Base-by-base conservation (phyloP, 2,888 invertebrate species). In the Meteorus cinctellus region DNA sequence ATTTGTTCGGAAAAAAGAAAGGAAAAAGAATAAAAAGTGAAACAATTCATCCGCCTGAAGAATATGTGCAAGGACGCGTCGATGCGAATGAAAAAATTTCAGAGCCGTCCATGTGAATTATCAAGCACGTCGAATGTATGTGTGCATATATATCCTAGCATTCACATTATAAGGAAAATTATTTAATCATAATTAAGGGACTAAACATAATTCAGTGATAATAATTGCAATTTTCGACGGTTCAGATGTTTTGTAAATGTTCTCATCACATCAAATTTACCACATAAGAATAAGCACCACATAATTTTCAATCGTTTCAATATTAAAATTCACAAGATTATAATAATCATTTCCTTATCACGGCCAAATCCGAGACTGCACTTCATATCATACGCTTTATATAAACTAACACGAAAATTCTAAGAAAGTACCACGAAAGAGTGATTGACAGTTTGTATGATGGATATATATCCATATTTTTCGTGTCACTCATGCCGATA, bases 21-120 rank as follows among this genome's bases (percentile, higher is more conserved):
- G 4, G 31, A n/a, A 29, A 31, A 4, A 41, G 41, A 41, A 41
- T 41, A 41, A 62, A 62, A 62, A 31, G 2, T 29, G 14, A 14
- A 62, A 55, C 55, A 55, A 19, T 19, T 19, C 8, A 55, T 55
- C n/a, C 48, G 48, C n/a, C 16, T 48, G 16, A 48, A 48, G 48
- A 48, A 48, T 48, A 48, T 48, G 48, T 16, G 48, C n/a, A n/a
- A 16, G 48, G n/a, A 48, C 48, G 48, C 48, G 48, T 48, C 48
- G 48, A n/a, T 14, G 48, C 48, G n/a, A 16, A 48, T 48, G n/a
- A 4, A 48, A 48, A 48, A 48, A 48, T 48, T 48, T 48, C n/a
- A 48, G n/a, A 48, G n/a, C n/a, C n/a, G 16, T 16, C 48, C 48
- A 48, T 48, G 48, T 48, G 48, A 48, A 48, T 48, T 48, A 48